These are phyloP conservation scores for Smittia aterrima DNA, from an alignment of 2,888 invertebrate species.

Conservation along the genomic window DNA sequence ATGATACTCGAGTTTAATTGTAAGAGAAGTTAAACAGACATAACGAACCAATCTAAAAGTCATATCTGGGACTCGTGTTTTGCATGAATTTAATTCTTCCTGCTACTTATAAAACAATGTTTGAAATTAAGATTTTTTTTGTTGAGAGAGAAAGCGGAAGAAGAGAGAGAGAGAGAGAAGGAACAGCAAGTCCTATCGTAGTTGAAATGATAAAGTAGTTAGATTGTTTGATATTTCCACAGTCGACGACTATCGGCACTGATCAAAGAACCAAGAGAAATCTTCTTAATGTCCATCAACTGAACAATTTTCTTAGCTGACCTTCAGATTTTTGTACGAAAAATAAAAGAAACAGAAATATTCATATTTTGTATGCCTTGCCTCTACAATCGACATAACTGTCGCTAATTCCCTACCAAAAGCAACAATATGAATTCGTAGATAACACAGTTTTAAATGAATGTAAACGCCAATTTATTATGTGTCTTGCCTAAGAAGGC, in stretches of 20 bases:
- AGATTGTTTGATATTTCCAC: too few species aligned
- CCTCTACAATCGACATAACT: neutral
- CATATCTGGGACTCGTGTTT: neutral
- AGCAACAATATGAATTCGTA: neutral
- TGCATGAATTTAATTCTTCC: neutral
- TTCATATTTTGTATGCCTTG: neutral
- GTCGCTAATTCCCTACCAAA: neutral
- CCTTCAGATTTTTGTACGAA: neutral
- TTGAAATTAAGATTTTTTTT: too few species aligned
- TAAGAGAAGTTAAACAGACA: neutral
- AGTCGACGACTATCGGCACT: too few species aligned
- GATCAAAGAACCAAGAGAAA: too few species aligned
- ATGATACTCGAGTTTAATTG: neutral
- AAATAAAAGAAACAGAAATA: neutral
- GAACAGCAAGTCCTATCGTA: too few species aligned
- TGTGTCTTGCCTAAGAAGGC: slow-evolving; percentile 24
- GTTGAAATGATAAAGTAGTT: too few species aligned
- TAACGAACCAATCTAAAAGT: neutral
- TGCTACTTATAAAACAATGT: neutral
- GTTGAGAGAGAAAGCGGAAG: too few species aligned
- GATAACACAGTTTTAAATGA: neutral
- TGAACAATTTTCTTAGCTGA: neutral
- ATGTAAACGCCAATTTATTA: slow-evolving; percentile 27
- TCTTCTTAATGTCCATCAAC: too few species aligned
- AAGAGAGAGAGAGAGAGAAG: too few species aligned